phyloP scores from a whole-genome alignment of 1,140 invertebrate species.

The Maniola jurtina region DNA sequence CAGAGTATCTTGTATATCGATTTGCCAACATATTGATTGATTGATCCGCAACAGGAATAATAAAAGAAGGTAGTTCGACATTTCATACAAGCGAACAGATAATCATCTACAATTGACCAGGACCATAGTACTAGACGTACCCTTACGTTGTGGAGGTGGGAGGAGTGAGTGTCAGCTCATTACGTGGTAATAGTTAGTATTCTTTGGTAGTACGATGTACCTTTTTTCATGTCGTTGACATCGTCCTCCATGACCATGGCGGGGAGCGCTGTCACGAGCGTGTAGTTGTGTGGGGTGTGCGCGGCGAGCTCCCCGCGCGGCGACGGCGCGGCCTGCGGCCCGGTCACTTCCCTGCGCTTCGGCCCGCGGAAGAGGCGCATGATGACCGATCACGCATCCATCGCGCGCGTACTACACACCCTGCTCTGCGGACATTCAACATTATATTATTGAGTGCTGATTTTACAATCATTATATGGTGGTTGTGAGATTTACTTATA shows the following conservation, averaged over 20 bases:
- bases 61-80: too few relatives aligned
- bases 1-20: too few relatives aligned
- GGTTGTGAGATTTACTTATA: too few relatives aligned
- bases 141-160: too few relatives aligned
- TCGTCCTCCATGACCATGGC: slow-evolving; percentile 81
- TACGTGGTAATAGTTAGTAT: too few relatives aligned
- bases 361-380: slow-evolving; percentile 76
- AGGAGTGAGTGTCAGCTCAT: too few relatives aligned
- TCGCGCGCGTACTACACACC: slow-evolving; percentile 57
- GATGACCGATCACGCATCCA: slow-evolving; percentile 72
- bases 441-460: background rate
- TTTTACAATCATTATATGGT: too few relatives aligned
- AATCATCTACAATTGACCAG: too few relatives aligned
- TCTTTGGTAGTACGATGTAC: slow-evolving; percentile 32
- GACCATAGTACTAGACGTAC: too few relatives aligned
- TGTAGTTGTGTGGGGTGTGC: slow-evolving; percentile 72
- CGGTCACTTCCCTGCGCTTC: slow-evolving; percentile 76
- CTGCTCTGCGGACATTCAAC: slow-evolving; percentile 28
- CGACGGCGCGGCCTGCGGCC: slow-evolving; percentile 64
- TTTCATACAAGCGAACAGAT: too few relatives aligned
- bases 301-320: slow-evolving; percentile 63
- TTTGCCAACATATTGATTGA: too few relatives aligned
- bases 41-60: too few relatives aligned
- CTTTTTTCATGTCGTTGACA: slow-evolving; percentile 77
- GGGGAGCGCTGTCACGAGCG: slow-evolving; percentile 80